Percentiles rank a stretch among this genome's conserved stretches.
Conservation (phyloP, 1,140 invertebrate genomes). For the Halyomorpha halys region DNA sequence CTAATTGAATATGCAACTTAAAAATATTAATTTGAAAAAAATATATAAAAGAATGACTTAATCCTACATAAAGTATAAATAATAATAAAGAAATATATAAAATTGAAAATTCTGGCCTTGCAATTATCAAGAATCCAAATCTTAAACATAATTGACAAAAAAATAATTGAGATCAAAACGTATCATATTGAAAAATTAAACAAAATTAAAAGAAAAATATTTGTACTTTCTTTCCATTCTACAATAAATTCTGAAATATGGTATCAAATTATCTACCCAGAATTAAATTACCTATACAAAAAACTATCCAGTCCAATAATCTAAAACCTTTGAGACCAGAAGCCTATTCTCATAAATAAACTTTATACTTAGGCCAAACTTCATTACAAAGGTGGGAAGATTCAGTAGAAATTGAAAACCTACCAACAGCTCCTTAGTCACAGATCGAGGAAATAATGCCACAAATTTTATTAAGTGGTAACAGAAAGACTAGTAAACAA, state of each 20-base stretch:
- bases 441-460: not conserved
- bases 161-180: not conserved
- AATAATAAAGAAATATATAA: not conserved
- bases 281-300: not conserved
- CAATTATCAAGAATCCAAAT: not conserved
- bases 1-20: not conserved
- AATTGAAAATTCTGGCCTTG: not conserved
- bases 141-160: not conserved
- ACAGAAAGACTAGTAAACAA: not conserved
- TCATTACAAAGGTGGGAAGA: not conserved
- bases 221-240: not conserved
- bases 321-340: not conserved
- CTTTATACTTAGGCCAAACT: constrained; percentile 2
- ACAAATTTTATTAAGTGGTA: not conserved
- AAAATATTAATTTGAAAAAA: not conserved
- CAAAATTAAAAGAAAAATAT: not conserved
- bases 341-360: too few species aligned
- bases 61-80: not conserved
- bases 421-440: not conserved
- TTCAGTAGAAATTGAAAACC: not conserved
- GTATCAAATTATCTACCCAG: not conserved
- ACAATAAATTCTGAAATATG: not conserved
- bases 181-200: not conserved
- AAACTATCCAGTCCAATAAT: not conserved
- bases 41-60: not conserved